phyloP scores from a whole-genome alignment of 2,888 invertebrate species.

The Tenthredo notha region DNA sequence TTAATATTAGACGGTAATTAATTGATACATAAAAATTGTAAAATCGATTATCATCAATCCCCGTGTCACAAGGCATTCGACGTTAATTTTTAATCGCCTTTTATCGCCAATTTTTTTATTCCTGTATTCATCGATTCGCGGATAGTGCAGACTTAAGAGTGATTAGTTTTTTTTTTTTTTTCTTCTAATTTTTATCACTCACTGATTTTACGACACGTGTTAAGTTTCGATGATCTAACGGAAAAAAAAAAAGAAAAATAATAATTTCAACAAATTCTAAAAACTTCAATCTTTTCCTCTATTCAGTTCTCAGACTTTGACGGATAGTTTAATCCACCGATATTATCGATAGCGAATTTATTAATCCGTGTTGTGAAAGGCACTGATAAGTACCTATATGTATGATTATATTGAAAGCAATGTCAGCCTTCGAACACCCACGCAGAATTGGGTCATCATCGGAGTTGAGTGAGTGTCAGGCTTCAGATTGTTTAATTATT shows the following conservation, averaged over 20 bases:
- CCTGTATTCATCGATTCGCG: not conserved
- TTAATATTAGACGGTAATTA: not conserved
- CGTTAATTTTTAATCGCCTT: not conserved
- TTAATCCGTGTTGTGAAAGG: not conserved
- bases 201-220: too few relatives aligned
- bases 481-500: not conserved
- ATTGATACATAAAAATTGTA: not conserved
- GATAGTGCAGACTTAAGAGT: too few relatives aligned
- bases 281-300: too few relatives aligned
- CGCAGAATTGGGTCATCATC: conserved; percentile 32
- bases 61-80: not conserved
- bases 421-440: conserved; percentile 7
- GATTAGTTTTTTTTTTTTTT: too few relatives aligned
- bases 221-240: too few relatives aligned
- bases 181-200: not conserved
- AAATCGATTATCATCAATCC: not conserved
- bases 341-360: not conserved
- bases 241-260: too few relatives aligned
- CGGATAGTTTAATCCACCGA: not conserved
- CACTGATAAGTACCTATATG: not conserved
- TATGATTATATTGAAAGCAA: conserved; percentile 18
- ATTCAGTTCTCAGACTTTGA: not conserved
- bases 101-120: not conserved
- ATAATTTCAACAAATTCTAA: too few relatives aligned
- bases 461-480: not conserved